Evolutionary conservation across 2,113 vertebrate genomes (phyloP).

Genomic region (Leucopsar rothschildi): DNA sequence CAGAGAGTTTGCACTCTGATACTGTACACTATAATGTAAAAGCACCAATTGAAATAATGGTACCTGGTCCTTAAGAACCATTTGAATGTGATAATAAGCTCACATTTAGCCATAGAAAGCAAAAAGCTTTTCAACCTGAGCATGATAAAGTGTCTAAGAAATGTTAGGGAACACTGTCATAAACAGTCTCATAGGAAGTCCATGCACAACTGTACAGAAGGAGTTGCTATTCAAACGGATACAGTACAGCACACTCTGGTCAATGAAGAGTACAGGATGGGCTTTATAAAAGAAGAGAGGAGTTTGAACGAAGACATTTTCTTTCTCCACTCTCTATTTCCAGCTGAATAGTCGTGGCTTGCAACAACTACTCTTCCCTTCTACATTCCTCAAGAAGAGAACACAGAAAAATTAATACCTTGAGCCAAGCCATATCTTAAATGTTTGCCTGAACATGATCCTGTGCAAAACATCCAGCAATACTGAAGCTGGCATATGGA

Average conservation of each 20-base stretch:
- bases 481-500: neutral
- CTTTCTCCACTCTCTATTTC: neutral
- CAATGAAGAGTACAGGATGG: neutral
- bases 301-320: neutral
- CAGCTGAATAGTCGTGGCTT: neutral
- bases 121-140: neutral
- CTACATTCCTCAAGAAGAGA: slow-evolving; percentile 1
- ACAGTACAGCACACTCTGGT: neutral
- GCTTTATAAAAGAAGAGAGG: neutral
- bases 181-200: neutral
- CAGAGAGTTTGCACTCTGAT: neutral
- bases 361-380: neutral
- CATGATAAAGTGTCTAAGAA: neutral
- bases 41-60: neutral
- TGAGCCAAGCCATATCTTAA: slow-evolving; percentile 14
- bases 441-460: neutral
- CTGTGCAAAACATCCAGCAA: neutral
- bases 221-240: neutral
- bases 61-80: neutral
- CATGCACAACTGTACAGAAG: neutral
- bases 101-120: neutral
- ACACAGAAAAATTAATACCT: neutral
- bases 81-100: neutral
- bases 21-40: neutral
- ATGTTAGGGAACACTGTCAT: neutral